Evolutionary conservation across 2,888 invertebrate species (phyloP), one percentile per base, ranked within the genome.

Genomic region (Chaetogeoica ovagalla): DNA sequence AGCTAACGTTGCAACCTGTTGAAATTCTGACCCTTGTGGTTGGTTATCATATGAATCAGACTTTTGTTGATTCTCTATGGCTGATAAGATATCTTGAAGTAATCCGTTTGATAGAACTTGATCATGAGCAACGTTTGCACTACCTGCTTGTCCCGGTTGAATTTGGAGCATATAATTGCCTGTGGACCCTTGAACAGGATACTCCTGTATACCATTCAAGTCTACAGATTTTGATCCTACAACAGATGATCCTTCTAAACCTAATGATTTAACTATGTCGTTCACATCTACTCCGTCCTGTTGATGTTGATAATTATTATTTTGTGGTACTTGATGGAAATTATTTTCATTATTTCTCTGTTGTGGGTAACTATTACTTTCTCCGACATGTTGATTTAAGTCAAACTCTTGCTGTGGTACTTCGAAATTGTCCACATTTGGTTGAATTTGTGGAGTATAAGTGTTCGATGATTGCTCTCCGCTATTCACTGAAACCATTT

Each of bases 71-170:
- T 93, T 91, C 85, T 94, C 94, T 70, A 94, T 94, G 0, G 94
- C 94, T 82, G 92, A 91, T 3, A 95, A 86, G 81, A 95, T 94
- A 74, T 94, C 93, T 85, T 94, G 93, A 1, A 94, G 86, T 0
- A 95, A 87, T 1, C 92, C 94, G 85, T 94, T 91, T 0, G 93
- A 93, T 0, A 94, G 86, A 0, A 94, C 89, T 85, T 94, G 92
- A 19, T 92, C 92, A 84, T 94, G 94, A 17, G 93, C 90, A 37
- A 85, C 89, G 83, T 89, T 77, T 62, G 74, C 70, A 8, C 60
- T 30, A 15, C 81, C 82, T 23, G 52, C 65, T 60, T 74, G 68
- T 5, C 83, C 91, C 0, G 92, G 88, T 84, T 93, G 93, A 71
- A 94, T 93, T 85, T 94, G 93, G 19, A 94, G 86, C 1, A 92